phyloP scores from a whole-genome alignment of 1,140 invertebrate species.

The Microplitis mediator region DNA sequence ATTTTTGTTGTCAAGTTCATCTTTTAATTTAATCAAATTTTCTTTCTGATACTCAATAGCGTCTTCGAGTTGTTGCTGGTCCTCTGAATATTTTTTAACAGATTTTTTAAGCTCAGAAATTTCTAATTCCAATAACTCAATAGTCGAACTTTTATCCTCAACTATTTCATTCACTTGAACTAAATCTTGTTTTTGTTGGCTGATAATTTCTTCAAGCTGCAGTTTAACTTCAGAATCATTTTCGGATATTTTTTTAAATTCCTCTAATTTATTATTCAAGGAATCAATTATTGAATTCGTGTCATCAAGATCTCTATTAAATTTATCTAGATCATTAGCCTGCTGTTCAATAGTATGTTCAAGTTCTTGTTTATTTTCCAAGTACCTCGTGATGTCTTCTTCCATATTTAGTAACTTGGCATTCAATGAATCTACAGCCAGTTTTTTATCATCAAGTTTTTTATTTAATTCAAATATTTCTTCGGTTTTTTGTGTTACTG shows the following conservation, averaged over 20 bases:
- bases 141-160: too few relatives aligned
- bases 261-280: too few relatives aligned
- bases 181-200: too few relatives aligned
- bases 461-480: not conserved
- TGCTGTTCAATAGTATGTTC: not conserved
- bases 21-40: not conserved
- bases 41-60: not conserved
- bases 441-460: not conserved
- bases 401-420: not conserved
- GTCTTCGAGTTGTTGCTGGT: not conserved
- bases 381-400: too few relatives aligned
- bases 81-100: not conserved
- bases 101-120: too few relatives aligned
- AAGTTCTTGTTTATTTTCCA: not conserved
- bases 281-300: too few relatives aligned
- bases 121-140: too few relatives aligned
- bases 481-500: not conserved
- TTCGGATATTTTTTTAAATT: too few relatives aligned
- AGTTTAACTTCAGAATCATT: too few relatives aligned
- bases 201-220: too few relatives aligned
- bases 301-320: too few relatives aligned
- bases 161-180: too few relatives aligned
- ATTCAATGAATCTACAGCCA: not conserved
- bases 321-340: not conserved
- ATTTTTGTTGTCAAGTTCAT: not conserved